Evolutionary conservation across 2,888 invertebrate species (phyloP).

Genomic region (Nasonia oneida): DNA sequence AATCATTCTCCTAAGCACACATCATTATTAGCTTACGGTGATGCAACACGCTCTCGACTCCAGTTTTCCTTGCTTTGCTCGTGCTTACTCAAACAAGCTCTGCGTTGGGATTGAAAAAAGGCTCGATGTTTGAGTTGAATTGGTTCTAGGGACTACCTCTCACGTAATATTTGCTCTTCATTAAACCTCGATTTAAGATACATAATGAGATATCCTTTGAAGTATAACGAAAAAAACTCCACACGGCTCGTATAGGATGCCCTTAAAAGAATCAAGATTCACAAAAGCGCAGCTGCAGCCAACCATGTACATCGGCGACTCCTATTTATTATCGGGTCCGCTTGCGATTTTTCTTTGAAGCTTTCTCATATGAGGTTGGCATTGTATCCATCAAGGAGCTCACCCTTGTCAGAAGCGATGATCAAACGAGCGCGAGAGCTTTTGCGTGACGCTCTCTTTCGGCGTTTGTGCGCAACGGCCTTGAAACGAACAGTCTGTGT

Average conservation of each 20-base stretch:
- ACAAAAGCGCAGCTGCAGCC: background rate
- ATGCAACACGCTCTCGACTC: no score
- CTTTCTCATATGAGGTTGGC: background rate
- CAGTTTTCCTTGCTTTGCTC: no score
- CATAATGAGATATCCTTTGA: no score
- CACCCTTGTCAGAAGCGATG: constrained; percentile 5
- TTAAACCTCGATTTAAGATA: background rate
- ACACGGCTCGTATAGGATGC: no score
- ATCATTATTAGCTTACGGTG: background rate
- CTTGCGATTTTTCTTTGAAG: constrained; percentile 9
- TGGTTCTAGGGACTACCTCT: background rate
- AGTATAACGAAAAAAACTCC: no score
- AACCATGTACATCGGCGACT: background rate
- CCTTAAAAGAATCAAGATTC: no score
- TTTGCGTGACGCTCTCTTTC: constrained; percentile 12
- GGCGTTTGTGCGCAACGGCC: background rate
- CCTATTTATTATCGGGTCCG: background rate
- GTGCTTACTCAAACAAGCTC: background rate
- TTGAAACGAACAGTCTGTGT: background rate
- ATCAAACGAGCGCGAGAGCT: constrained; percentile 34
- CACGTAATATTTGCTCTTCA: background rate
- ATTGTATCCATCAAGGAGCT: background rate
- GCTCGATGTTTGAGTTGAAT: background rate
- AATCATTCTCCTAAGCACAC: background rate
- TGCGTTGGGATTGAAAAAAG: background rate